These are phyloP conservation scores for Cirrhinus molitorella DNA, from an alignment of 2,797 vertebrate species.

Conservation along the genomic window DNA sequence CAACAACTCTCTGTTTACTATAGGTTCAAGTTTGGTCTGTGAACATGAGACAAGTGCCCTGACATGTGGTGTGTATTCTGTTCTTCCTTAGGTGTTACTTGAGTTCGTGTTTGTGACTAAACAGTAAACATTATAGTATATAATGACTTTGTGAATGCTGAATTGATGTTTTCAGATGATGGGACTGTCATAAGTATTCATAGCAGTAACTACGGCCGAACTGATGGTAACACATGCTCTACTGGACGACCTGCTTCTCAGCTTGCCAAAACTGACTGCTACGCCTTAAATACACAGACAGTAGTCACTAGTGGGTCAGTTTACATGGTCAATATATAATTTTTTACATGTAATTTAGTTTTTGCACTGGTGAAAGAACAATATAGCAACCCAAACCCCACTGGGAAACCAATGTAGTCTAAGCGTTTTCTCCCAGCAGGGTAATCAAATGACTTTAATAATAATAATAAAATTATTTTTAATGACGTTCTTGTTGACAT, in stretches of 20 bases:
- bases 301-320: conserved; percentile 28
- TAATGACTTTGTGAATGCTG: neutral
- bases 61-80: conserved; percentile 45
- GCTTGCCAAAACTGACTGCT: conserved; percentile 38
- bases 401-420: neutral
- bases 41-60: neutral
- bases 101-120: neutral
- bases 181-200: conserved; percentile 16
- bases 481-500: neutral
- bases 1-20: conserved; percentile 17
- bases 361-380: neutral
- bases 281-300: neutral
- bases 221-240: conserved; percentile 36
- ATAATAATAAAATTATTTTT: neutral
- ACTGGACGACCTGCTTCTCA: neutral
- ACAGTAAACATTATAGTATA: neutral
- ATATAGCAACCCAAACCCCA: neutral
- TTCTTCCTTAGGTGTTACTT: neutral
- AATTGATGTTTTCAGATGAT: conserved; percentile 26
- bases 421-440: neutral
- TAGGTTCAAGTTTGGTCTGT: conserved; percentile 42
- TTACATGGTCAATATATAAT: neutral
- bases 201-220: conserved; percentile 32
- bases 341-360: neutral
- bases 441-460: neutral